Evolutionary conservation across 2,888 invertebrate species (phyloP).

Genomic region (Ormyrus pomaceus): DNA sequence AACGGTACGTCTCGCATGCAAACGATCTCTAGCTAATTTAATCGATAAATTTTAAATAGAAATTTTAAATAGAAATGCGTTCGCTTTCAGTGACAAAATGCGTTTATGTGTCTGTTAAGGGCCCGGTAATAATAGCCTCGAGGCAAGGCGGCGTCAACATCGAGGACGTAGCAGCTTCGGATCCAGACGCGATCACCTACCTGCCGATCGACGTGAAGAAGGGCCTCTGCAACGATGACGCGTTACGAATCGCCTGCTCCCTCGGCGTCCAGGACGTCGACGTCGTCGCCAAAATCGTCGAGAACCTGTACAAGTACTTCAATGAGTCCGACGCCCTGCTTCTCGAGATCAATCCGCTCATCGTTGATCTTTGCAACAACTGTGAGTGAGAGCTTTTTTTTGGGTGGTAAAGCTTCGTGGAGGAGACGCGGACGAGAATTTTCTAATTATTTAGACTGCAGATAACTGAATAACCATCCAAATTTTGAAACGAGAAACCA

Average conservation of each 20-base stretch:
- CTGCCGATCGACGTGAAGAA: conserved; percentile 88
- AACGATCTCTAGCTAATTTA: no score
- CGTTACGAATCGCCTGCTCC: conserved; percentile 80
- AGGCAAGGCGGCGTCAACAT: conserved; percentile 96
- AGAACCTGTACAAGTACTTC: conserved; percentile 78
- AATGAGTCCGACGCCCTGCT: conserved; percentile 77
- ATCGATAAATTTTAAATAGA: no score
- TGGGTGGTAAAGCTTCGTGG: not conserved
- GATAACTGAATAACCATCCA: no score
- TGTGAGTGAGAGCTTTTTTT: conserved; percentile 19
- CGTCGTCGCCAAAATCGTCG: conserved; percentile 51
- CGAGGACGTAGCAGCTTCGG: conserved; percentile 93
- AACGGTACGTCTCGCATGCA: no score
- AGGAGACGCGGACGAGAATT: not conserved
- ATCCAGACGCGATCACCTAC: conserved; percentile 91
- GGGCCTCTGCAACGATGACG: conserved; percentile 85
- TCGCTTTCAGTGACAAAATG: no score
- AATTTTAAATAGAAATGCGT: no score
- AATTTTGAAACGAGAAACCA: no score
- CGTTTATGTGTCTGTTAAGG: conserved; percentile 77
- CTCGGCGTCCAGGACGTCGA: conserved; percentile 58
- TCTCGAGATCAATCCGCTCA: conserved; percentile 80
- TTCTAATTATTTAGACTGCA: no score
- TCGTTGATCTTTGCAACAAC: conserved; percentile 27
- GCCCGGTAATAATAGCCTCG: conserved; percentile 94